Percentiles rank a stretch among this genome's conserved stretches.
Conservation (phyloP, 2,113 vertebrate genomes). For the Malurus elegans region DNA sequence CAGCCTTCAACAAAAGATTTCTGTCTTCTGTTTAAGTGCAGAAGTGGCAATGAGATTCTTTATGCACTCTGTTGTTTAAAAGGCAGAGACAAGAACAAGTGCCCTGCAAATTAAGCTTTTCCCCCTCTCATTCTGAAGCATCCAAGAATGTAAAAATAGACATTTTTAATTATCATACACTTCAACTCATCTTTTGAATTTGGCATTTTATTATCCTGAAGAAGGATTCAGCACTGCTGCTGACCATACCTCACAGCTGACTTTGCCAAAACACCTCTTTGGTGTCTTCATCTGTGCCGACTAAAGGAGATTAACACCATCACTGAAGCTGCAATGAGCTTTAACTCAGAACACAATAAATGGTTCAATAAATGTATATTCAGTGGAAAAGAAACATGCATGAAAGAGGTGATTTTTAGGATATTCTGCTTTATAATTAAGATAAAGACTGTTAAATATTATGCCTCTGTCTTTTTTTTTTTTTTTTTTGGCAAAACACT, state of each 20-base stretch:
- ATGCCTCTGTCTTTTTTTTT: not conserved
- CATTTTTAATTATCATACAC: constrained; percentile 11
- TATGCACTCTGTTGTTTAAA: not conserved
- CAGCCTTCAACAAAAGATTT: not conserved
- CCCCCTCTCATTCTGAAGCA: not conserved
- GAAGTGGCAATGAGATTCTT: not conserved
- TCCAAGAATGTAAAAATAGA: constrained; percentile 7
- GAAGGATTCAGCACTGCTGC: not conserved
- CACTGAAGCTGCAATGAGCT: not conserved
- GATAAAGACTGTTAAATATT: not conserved
- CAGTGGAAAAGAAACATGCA: not conserved
- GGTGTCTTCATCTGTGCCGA: not conserved
- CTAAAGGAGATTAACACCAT: not conserved
- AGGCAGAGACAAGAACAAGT: not conserved
- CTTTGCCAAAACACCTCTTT: not conserved
- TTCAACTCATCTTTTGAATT: not conserved
- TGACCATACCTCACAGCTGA: not conserved
- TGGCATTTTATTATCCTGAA: not conserved
- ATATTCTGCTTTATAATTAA: not conserved
- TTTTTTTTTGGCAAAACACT: not conserved
- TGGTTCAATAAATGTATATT: fast-evolving
- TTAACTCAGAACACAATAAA: not conserved
- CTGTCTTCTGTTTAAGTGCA: not conserved
- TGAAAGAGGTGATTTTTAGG: not conserved
- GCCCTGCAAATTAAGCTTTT: constrained; percentile 42